These are phyloP conservation scores for Aurelia aurita complex sp. Pacific DNA, from an alignment of 30 jellyfish, hydroid and myxozoan species.

Conservation along the genomic window DNA sequence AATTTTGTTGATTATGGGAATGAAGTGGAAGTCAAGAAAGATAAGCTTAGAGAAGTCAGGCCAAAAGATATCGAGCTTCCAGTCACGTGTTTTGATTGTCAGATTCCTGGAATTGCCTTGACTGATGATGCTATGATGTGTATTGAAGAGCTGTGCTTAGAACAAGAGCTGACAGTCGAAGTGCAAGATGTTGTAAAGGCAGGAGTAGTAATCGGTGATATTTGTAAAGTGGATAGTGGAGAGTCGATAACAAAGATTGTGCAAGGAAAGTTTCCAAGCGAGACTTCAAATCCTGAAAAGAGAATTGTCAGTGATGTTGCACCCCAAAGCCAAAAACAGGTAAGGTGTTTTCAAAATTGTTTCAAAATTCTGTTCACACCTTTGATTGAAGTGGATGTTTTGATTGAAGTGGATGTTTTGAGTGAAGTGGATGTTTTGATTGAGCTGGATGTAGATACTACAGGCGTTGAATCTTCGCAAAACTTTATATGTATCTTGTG, in stretches of 20 bases:
- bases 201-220: slow-evolving; percentile 9
- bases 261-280: background rate
- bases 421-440: too few relatives aligned
- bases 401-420: too few relatives aligned
- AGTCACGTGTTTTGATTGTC: slow-evolving; percentile 48
- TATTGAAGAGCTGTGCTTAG: slow-evolving; percentile 24
- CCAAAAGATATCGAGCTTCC: slow-evolving; percentile 45
- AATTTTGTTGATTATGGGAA: slow-evolving; percentile 57
- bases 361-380: background rate
- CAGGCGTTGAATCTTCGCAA: too few relatives aligned
- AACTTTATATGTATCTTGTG: too few relatives aligned
- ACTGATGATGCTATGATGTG: background rate
- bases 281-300: background rate
- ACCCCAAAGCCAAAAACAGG: background rate
- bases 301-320: background rate
- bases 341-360: background rate
- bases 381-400: background rate
- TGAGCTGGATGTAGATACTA: too few relatives aligned
- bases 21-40: slow-evolving; percentile 28
- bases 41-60: slow-evolving; percentile 30
- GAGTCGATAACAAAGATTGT: slow-evolving; percentile 29
- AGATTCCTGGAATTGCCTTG: slow-evolving; percentile 20
- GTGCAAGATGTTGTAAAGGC: slow-evolving; percentile 7
- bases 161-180: slow-evolving; percentile 12
- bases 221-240: background rate